These are phyloP conservation scores for Drosophila trapezifrons DNA, from an alignment of 1,140 invertebrate species.

Conservation along the genomic window DNA sequence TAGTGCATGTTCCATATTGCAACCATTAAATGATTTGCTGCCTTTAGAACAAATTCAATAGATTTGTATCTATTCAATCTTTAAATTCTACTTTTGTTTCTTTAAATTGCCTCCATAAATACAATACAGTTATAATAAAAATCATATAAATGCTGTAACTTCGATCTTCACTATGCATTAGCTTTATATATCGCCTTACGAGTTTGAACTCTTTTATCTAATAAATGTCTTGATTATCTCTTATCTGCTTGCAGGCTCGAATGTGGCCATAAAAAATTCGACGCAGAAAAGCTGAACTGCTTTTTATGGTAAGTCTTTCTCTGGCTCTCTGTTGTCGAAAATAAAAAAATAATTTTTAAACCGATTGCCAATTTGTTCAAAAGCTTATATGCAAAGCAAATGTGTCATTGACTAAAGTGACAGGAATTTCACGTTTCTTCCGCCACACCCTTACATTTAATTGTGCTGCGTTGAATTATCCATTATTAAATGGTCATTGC, in stretches of 20 bases:
- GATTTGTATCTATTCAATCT: background rate
- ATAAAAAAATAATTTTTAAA: slow-evolving; percentile 1
- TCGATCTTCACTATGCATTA: background rate
- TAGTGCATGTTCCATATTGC: background rate
- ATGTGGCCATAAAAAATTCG: slow-evolving; percentile 23
- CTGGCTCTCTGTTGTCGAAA: too few relatives aligned
- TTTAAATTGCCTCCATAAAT: background rate
- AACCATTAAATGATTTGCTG: background rate
- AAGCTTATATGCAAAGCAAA: slow-evolving; percentile 8
- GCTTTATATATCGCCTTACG: background rate
- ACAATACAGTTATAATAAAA: background rate
- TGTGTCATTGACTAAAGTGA: slow-evolving; percentile 4
- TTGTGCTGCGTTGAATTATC: slow-evolving; percentile 18
- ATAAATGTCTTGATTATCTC: slow-evolving; percentile 22
- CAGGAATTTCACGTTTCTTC: slow-evolving; percentile 29
- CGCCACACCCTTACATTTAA: slow-evolving; percentile 23
- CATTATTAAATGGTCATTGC: slow-evolving; percentile 42
- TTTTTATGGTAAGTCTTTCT: slow-evolving; percentile 58
- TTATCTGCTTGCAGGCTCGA: slow-evolving; percentile 38
- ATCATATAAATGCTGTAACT: background rate
- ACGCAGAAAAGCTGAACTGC: slow-evolving; percentile 19
- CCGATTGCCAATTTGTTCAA: slow-evolving; percentile 17
- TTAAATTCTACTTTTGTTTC: background rate
- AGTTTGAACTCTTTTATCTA: slow-evolving; percentile 18
- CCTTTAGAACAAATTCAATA: background rate